Evolutionary conservation across 92 coral and sea anemone species (phyloP).

Genomic region (Phenganax stokvisi): DNA sequence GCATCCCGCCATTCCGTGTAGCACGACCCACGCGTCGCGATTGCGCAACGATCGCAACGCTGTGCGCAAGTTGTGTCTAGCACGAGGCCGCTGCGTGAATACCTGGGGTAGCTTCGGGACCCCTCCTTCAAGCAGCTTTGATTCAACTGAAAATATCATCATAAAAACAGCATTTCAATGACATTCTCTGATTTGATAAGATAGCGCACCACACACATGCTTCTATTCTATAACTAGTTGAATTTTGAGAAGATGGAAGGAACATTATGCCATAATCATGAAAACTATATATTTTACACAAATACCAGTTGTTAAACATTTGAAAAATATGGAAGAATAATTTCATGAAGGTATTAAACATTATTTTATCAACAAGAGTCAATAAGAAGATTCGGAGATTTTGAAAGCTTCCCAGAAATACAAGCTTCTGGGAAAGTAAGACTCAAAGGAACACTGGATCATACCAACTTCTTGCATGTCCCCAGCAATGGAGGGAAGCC

Average conservation of each 20-base stretch:
- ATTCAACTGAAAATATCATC: conserved; percentile 57
- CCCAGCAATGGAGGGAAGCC: conserved; percentile 57
- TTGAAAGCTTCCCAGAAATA: background rate
- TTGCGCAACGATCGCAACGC: conserved; percentile 72
- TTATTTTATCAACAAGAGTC: too few relatives aligned
- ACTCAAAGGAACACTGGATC: background rate
- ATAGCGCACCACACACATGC: too few relatives aligned
- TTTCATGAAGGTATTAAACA: too few relatives aligned
- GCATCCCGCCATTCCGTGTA: conserved; percentile 99
- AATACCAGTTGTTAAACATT: too few relatives aligned
- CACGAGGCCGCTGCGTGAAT: conserved; percentile 71
- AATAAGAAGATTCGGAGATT: background rate
- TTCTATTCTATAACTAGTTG: too few relatives aligned
- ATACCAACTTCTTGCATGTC: conserved; percentile 69
- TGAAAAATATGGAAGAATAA: too few relatives aligned
- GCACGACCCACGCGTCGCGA: conserved; percentile 88
- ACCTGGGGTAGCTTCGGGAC: conserved; percentile 83
- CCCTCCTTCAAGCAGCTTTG: conserved; percentile 80
- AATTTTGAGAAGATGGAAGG: too few relatives aligned
- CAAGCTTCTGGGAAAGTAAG: background rate
- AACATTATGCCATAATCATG: too few relatives aligned
- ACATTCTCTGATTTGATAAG: too few relatives aligned
- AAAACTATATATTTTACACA: too few relatives aligned
- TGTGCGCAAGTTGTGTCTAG: conserved; percentile 69
- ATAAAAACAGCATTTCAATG: background rate